These are phyloP conservation scores for Pampusana beccarii DNA, from an alignment of 2,113 vertebrate genomes.

Conservation along the genomic window DNA sequence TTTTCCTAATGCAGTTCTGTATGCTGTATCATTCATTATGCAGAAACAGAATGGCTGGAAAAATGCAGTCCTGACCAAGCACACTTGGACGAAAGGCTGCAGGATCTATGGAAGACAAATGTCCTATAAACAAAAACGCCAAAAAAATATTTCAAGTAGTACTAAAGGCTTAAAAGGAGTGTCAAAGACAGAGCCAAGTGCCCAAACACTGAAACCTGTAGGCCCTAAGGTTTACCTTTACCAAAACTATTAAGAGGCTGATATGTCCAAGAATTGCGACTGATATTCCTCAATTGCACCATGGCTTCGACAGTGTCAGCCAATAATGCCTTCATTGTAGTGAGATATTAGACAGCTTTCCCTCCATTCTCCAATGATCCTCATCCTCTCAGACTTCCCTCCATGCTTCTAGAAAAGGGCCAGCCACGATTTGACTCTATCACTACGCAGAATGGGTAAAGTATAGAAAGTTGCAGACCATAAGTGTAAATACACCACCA, in stretches of 20 bases:
- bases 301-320: not conserved
- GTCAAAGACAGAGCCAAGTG: not conserved
- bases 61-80: not conserved
- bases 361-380: not conserved
- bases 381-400: not conserved
- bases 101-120: not conserved
- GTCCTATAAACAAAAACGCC: not conserved
- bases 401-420: not conserved
- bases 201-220: not conserved
- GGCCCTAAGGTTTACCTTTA: not conserved
- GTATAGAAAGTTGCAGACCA: not conserved
- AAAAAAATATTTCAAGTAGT: not conserved
- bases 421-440: not conserved
- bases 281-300: accelerated
- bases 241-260: not conserved
- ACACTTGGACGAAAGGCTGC: not conserved
- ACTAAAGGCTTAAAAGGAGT: not conserved
- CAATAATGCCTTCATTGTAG: not conserved
- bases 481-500: not conserved
- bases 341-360: not conserved
- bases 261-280: not conserved
- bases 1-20: not conserved
- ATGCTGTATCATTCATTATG: not conserved
- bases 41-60: not conserved
- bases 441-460: not conserved